Evolutionary conservation across 2,797 vertebrate species (phyloP).

Genomic region (Pteronotus mesoamericanus): DNA sequence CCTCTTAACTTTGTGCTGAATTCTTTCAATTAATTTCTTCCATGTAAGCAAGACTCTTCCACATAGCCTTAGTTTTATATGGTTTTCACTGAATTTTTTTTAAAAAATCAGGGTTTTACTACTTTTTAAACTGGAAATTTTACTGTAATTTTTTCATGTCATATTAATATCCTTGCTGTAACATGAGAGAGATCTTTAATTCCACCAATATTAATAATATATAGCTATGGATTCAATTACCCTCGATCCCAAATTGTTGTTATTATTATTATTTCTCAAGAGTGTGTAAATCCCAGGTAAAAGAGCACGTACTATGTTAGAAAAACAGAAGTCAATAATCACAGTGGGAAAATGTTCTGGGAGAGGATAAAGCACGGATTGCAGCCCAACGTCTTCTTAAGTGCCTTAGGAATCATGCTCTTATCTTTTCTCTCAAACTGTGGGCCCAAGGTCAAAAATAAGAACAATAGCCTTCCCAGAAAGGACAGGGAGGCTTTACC

Average conservation of each 20-base stretch:
- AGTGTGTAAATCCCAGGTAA: background rate
- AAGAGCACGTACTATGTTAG: background rate
- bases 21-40: background rate
- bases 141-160: background rate
- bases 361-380: background rate
- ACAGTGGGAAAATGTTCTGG: background rate
- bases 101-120: background rate
- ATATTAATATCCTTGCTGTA: background rate
- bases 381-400: background rate
- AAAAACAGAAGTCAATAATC: fast-evolving
- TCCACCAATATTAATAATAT: background rate
- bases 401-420: background rate
- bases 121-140: background rate
- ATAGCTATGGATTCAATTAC: background rate
- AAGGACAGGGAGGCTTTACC: background rate
- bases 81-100: background rate
- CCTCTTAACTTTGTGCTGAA: background rate
- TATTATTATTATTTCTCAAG: background rate
- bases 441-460: background rate
- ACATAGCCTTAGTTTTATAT: background rate
- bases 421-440: background rate
- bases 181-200: background rate
- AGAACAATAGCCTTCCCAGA: background rate
- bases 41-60: background rate
- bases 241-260: background rate